Conservation (phyloP, 1,140 invertebrate species). For the Trichonephila clavipes region DNA sequence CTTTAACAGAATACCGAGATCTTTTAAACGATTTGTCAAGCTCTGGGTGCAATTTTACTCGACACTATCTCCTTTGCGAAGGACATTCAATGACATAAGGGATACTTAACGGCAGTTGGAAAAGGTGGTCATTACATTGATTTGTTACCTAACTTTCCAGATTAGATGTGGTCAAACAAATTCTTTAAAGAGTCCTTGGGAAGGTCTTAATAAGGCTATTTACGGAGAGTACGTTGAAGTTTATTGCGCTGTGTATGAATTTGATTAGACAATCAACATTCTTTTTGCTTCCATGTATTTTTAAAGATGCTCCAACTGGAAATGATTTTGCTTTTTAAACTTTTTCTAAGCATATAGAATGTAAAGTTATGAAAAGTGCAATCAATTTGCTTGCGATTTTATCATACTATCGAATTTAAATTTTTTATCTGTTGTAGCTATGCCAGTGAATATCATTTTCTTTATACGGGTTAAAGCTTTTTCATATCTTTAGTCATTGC, state of each 20-base stretch:
- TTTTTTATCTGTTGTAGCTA: no score
- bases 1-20: slow-evolving; percentile 41
- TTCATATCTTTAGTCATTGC: no score
- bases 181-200: not conserved
- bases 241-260: not conserved
- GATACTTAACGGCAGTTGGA: slow-evolving; percentile 6
- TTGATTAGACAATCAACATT: not conserved
- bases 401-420: no score
- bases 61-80: not conserved
- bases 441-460: no score
- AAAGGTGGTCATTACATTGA: slow-evolving; percentile 29
- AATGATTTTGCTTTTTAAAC: no score
- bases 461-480: no score
- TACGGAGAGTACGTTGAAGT: not conserved
- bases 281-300: no score
- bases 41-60: slow-evolving; percentile 34
- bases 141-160: slow-evolving; percentile 9
- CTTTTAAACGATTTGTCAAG: slow-evolving; percentile 56
- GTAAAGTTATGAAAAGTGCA: no score
- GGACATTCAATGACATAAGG: slow-evolving; percentile 27
- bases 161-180: slow-evolving; percentile 35
- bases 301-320: no score
- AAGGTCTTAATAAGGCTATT: slow-evolving; percentile 8
- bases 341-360: no score
- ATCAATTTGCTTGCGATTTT: no score